Conservation (phyloP, 2,888 invertebrate species). For the Noctua janthe region DNA sequence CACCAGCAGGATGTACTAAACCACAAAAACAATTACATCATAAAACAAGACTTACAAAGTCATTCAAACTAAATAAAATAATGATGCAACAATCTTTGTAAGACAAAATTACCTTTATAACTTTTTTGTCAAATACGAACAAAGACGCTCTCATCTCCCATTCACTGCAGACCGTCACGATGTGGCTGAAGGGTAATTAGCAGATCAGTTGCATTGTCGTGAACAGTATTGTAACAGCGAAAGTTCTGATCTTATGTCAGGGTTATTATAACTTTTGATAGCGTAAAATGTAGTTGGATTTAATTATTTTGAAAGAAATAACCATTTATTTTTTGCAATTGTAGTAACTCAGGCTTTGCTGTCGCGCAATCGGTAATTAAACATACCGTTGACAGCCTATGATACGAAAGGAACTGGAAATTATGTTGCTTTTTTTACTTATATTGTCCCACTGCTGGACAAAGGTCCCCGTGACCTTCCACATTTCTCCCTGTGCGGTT, state of each 20-base stretch:
- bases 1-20: background rate
- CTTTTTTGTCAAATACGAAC: conserved; percentile 21
- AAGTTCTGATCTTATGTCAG: conserved; percentile 26
- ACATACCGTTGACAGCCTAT: no score
- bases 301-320: background rate
- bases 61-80: conserved; percentile 24
- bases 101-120: conserved; percentile 28
- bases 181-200: conserved; percentile 53
- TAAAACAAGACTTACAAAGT: conserved; percentile 11
- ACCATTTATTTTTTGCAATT: no score
- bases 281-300: background rate
- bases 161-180: conserved; percentile 43
- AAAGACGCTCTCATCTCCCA: conserved; percentile 41
- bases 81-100: conserved; percentile 27
- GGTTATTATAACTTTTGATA: background rate
- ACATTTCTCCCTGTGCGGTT: background rate
- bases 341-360: no score
- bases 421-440: no score
- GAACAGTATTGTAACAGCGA: conserved; percentile 32
- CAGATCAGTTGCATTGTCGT: conserved; percentile 48
- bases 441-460: no score
- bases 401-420: no score
- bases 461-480: background rate
- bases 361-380: no score
- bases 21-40: conserved; percentile 7